Conservation (phyloP, 1,140 invertebrate species). For the Listronotus bonariensis region DNA sequence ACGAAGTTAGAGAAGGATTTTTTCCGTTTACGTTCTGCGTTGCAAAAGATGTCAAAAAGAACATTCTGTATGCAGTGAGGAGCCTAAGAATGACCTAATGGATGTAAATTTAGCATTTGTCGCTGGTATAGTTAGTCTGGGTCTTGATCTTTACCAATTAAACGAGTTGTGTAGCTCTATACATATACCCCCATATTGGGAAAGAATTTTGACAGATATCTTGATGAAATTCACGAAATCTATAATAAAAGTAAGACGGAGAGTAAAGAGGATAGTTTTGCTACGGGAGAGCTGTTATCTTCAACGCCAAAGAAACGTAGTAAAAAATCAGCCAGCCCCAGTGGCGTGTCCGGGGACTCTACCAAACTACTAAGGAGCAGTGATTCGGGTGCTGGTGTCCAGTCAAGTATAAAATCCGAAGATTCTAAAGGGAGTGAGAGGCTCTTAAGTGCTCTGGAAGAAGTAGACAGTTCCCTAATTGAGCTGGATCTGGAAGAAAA, state of each 20-base stretch:
- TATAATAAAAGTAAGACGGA: conserved; percentile 21
- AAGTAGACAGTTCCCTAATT: neutral
- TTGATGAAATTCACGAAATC: conserved; percentile 32
- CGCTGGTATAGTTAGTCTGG: conserved; percentile 38
- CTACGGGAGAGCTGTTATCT: neutral
- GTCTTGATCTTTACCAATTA: conserved; percentile 33
- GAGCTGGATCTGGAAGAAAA: conserved; percentile 18
- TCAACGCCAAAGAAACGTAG: conserved; percentile 25
- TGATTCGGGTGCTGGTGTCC: neutral
- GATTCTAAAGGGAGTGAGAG: neutral
- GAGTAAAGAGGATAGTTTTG: conserved; percentile 12
- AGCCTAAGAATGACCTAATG: conserved; percentile 35
- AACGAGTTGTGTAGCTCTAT: conserved; percentile 39
- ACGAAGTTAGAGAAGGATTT: conserved; percentile 38
- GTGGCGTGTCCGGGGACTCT: no score
- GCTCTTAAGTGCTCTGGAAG: conserved; percentile 1
- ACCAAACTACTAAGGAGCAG: no score
- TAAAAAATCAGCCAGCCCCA: no score
- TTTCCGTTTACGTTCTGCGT: conserved; percentile 32
- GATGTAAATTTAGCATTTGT: conserved; percentile 39
- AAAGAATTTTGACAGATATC: conserved; percentile 32
- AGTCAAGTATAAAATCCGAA: neutral
- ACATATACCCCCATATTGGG: conserved; percentile 33
- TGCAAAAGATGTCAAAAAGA: conserved; percentile 31
- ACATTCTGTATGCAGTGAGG: conserved; percentile 35